Percentiles rank a stretch among this genome's conserved stretches.
phyloP scores from a whole-genome alignment of 2,113 vertebrate species.

The Psilopsiagon aurifrons region DNA sequence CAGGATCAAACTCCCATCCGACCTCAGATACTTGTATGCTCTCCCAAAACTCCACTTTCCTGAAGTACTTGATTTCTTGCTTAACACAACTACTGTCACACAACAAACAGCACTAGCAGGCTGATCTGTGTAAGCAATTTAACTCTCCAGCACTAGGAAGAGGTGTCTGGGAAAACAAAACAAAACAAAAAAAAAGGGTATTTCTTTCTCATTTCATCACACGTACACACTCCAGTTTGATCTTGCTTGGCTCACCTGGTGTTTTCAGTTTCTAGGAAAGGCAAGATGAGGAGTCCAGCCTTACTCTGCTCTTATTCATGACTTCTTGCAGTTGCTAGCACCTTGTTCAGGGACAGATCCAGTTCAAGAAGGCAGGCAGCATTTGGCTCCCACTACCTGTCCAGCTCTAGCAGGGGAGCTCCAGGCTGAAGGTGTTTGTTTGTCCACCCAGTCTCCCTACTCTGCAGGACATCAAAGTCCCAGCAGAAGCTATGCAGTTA shows the following conservation, averaged over 20 bases:
- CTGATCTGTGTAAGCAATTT: neutral
- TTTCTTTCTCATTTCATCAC: neutral
- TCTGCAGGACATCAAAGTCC: neutral
- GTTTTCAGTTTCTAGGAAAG: neutral
- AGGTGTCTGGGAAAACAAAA: neutral
- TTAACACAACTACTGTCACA: neutral
- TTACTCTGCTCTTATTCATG: neutral
- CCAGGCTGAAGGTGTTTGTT: neutral
- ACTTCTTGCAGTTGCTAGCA: neutral
- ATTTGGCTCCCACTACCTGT: neutral
- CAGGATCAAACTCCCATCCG: neutral
- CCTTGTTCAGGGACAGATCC: neutral
- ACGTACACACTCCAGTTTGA: neutral
- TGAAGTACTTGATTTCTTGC: neutral
- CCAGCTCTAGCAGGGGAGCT: neutral
- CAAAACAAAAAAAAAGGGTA: neutral
- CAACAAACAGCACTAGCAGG: neutral
- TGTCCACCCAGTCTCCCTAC: neutral
- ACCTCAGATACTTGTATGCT: accelerated
- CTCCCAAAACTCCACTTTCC: neutral
- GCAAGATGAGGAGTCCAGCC: neutral
- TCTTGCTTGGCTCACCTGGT: neutral
- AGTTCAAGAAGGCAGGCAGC: neutral
- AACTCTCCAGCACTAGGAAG: neutral
- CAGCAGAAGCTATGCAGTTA: neutral